A percentile compares a stretch with the other conserved stretches of the same genome.
These are phyloP conservation scores for Orthosia gothica DNA, from an alignment of 2,888 invertebrate species.

Conservation along the genomic window DNA sequence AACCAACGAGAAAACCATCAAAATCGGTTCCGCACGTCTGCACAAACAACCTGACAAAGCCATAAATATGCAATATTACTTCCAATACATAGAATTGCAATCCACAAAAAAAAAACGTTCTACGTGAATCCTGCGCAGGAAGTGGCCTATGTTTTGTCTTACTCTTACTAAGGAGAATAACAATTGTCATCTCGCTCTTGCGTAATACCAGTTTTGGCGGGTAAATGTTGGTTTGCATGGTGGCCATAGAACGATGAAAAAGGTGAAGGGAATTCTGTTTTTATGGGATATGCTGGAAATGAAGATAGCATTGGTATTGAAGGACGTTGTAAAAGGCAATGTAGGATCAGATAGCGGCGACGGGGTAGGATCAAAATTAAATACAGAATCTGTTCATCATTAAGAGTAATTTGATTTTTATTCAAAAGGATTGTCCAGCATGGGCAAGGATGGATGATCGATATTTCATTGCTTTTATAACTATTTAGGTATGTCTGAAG, in stretches of 20 bases:
- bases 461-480: no score
- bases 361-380: not conserved
- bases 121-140: constrained; percentile 76
- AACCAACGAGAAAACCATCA: constrained; percentile 44
- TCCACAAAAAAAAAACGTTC: constrained; percentile 72
- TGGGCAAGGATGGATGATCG: not conserved
- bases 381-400: no score
- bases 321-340: not conserved
- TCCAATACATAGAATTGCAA: constrained; percentile 74
- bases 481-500: no score
- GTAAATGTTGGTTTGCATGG: constrained; percentile 70
- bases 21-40: constrained; percentile 67
- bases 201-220: constrained; percentile 83
- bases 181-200: constrained; percentile 68
- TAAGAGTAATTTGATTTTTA: not conserved
- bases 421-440: not conserved
- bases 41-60: constrained; percentile 60
- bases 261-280: constrained; percentile 43
- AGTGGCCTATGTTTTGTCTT: constrained; percentile 66
- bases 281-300: constrained; percentile 9
- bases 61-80: constrained; percentile 67
- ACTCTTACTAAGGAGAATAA: constrained; percentile 42
- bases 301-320: constrained; percentile 19
- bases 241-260: constrained; percentile 59
- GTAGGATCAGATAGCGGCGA: not conserved